Evolutionary conservation across 2,113 vertebrate species (phyloP).

Genomic region (Leptodactylus fuscus): DNA sequence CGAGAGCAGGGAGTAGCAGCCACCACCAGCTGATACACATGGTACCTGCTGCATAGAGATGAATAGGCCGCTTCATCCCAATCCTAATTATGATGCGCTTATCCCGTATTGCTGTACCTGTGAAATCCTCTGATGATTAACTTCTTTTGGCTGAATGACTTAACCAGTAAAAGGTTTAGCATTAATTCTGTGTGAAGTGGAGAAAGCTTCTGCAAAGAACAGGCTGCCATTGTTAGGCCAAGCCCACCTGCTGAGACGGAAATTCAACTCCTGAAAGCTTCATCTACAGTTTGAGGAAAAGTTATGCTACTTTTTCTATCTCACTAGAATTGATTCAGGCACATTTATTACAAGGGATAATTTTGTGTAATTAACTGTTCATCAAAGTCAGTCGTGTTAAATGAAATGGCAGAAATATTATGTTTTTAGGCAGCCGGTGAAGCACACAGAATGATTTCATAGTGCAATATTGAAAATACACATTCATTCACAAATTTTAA

Average conservation of each 20-base stretch:
- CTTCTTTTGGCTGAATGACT: constrained; percentile 77
- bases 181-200: constrained; percentile 63
- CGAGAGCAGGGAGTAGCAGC: not conserved
- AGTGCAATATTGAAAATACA: not conserved
- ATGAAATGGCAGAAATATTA: constrained; percentile 82
- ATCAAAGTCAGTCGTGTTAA: constrained; percentile 84
- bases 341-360: constrained; percentile 85
- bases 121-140: constrained; percentile 73
- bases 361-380: constrained; percentile 85
- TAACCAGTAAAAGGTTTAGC: constrained; percentile 78
- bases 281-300: constrained; percentile 6
- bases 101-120: not conserved
- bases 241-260: constrained; percentile 15
- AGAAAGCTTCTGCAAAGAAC: not conserved
- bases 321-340: constrained; percentile 73
- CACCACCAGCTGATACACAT: not conserved
- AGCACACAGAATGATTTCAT: not conserved
- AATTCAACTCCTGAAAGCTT: constrained; percentile 27
- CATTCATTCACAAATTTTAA: not conserved
- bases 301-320: constrained; percentile 62
- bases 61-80: not conserved
- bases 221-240: constrained; percentile 73
- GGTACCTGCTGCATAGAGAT: too few species aligned
- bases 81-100: not conserved
- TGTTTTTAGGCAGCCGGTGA: constrained; percentile 71